Conservation (phyloP, 2,797 vertebrate species). For the Tenualosa ilisha region DNA sequence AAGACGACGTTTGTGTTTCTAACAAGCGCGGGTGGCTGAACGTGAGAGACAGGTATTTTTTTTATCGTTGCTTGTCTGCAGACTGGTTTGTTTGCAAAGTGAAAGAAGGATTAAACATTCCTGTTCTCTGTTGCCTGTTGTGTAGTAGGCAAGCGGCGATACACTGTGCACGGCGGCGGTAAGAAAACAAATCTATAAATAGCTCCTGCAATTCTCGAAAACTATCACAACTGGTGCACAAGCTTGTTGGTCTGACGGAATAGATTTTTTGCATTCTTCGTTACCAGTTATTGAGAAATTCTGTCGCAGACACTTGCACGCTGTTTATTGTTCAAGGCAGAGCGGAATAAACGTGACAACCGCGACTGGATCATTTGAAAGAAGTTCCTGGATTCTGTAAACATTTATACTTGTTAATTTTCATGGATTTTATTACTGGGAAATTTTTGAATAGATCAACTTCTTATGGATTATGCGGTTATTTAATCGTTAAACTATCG, state of each 20-base stretch:
- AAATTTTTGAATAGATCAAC: slow-evolving; percentile 32
- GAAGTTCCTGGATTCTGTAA: slow-evolving; percentile 25
- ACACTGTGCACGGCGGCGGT: slow-evolving; percentile 67
- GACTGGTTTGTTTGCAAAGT: slow-evolving; percentile 61
- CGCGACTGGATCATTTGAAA: slow-evolving; percentile 32
- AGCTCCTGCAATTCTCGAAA: slow-evolving; percentile 76
- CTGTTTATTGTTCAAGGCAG: slow-evolving; percentile 50
- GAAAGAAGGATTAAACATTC: slow-evolving; percentile 74
- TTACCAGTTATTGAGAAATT: slow-evolving; percentile 47
- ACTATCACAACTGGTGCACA: slow-evolving; percentile 79
- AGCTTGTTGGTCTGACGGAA: slow-evolving; percentile 68
- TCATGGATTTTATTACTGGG: slow-evolving; percentile 44
- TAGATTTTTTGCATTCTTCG: slow-evolving; percentile 55
- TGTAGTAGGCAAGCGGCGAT: slow-evolving; percentile 34
- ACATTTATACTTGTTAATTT: slow-evolving; percentile 42
- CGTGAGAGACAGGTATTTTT: slow-evolving; percentile 52
- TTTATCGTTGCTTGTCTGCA: slow-evolving; percentile 51
- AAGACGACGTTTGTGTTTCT: slow-evolving; percentile 45
- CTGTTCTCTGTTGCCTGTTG: slow-evolving; percentile 60
- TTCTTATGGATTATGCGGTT: slow-evolving; percentile 65
- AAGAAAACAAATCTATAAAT: slow-evolving; percentile 79
- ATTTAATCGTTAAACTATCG: slow-evolving; percentile 63
- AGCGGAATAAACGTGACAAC: slow-evolving; percentile 37
- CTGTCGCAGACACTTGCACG: slow-evolving; percentile 47
- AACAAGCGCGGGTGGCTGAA: slow-evolving; percentile 53